Evolutionary conservation across 2,113 vertebrate species (phyloP).

Genomic region (Paralichthys olivaceus): DNA sequence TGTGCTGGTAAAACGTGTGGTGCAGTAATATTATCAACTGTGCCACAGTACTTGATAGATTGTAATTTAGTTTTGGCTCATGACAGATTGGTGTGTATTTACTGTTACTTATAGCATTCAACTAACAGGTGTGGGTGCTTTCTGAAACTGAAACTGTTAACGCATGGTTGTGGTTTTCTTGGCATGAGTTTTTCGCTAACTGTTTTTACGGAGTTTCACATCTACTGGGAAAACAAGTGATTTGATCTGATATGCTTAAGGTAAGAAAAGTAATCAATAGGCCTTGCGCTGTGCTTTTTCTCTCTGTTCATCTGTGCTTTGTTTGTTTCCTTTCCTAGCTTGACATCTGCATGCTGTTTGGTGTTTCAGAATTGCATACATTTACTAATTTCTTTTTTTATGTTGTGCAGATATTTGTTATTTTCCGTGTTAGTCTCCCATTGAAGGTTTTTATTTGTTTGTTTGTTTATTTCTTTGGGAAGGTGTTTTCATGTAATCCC

Average conservation of each 20-base stretch:
- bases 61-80: background rate
- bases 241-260: conserved; percentile 59
- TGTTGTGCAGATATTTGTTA: background rate
- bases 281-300: conserved; percentile 84
- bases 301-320: conserved; percentile 33
- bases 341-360: conserved; percentile 66
- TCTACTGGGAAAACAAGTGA: conserved; percentile 86
- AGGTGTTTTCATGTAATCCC: conserved; percentile 34
- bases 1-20: background rate
- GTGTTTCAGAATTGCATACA: conserved; percentile 68
- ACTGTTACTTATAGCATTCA: conserved; percentile 26
- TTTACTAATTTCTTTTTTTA: conserved; percentile 42
- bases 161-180: conserved; percentile 79
- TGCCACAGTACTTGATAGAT: background rate
- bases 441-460: background rate
- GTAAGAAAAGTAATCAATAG: conserved; percentile 62
- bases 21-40: background rate
- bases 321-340: conserved; percentile 34
- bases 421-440: background rate
- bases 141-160: conserved; percentile 48
- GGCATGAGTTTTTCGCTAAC: conserved; percentile 87
- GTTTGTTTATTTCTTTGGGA: conserved; percentile 2
- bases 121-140: conserved; percentile 74
- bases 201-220: conserved; percentile 91
- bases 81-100: conserved; percentile 22